Evolutionary conservation across 2,113 vertebrate species (phyloP).

Genomic region (Heterocephalus glaber): DNA sequence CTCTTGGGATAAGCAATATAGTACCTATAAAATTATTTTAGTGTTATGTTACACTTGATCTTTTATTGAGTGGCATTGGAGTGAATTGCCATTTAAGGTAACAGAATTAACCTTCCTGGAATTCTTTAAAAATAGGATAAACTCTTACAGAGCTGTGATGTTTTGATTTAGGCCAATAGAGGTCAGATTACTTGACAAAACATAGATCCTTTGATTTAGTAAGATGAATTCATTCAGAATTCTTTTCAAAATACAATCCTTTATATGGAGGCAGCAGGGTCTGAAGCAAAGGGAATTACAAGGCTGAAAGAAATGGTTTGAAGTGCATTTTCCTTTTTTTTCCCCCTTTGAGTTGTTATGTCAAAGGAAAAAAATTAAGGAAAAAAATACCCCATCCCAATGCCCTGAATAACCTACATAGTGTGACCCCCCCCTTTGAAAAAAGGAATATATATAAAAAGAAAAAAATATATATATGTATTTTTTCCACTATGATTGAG

Average conservation of each 20-base stretch:
- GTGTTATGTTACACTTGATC: slow-evolving; percentile 32
- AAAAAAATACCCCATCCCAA: not conserved
- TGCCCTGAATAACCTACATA: not conserved
- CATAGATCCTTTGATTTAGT: slow-evolving; percentile 46
- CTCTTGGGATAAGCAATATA: slow-evolving; percentile 28
- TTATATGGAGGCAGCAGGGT: not conserved
- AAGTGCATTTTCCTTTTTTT: not conserved
- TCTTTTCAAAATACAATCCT: not conserved
- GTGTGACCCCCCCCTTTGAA: not conserved
- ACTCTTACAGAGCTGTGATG: slow-evolving; percentile 24
- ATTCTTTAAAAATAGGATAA: slow-evolving; percentile 53
- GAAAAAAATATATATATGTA: too few relatives aligned
- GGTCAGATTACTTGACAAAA: slow-evolving; percentile 58
- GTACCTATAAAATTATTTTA: slow-evolving; percentile 43
- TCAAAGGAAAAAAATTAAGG: not conserved
- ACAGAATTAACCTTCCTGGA: slow-evolving; percentile 29
- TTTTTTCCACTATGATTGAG: not conserved
- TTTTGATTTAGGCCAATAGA: slow-evolving; percentile 61
- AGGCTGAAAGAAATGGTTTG: slow-evolving; percentile 33
- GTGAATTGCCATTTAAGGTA: slow-evolving; percentile 55
- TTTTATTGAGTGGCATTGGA: slow-evolving; percentile 40
- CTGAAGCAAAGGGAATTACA: slow-evolving; percentile 28
- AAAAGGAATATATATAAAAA: not conserved
- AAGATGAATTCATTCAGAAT: slow-evolving; percentile 39
- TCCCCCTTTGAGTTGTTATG: not conserved